Evolutionary conservation across 1,140 invertebrate genomes (phyloP).

Genomic region (Sycophaga agraensis): DNA sequence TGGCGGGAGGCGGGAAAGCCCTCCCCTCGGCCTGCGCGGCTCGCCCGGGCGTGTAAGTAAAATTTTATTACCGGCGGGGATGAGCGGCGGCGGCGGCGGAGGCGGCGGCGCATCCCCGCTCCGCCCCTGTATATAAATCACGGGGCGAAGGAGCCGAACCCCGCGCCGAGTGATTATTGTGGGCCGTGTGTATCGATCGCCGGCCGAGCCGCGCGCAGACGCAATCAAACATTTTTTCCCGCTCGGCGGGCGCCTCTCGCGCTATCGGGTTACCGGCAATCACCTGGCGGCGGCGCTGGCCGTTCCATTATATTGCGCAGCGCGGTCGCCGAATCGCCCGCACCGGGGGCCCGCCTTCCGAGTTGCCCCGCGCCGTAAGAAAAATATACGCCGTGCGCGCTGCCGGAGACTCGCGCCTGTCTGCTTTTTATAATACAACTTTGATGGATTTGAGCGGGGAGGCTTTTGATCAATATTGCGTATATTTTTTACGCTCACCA

Average conservation of each 20-base stretch:
- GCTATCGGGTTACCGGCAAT: constrained; percentile 25
- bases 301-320: constrained; percentile 15
- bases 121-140: constrained; percentile 22
- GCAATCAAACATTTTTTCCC: constrained; percentile 25
- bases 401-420: no score
- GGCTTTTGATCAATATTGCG: constrained; percentile 19
- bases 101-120: no score
- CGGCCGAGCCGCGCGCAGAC: background rate
- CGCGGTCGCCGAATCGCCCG: constrained; percentile 3
- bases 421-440: constrained; percentile 19
- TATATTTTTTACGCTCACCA: constrained; percentile 13
- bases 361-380: constrained; percentile 1
- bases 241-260: background rate
- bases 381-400: background rate
- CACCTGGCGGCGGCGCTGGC: no score
- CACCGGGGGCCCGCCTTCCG: no score
- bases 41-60: constrained; percentile 26
- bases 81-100: background rate
- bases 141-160: constrained; percentile 4
- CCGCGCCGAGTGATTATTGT: constrained; percentile 19
- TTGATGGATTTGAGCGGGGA: constrained; percentile 9
- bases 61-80: constrained; percentile 28
- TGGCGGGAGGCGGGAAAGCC: background rate
- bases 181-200: constrained; percentile 15
- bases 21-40: background rate